Percentiles rank a stretch among this genome's conserved stretches.
Evolutionary conservation across 2,113 vertebrate genomes (phyloP).

Genomic region (Eublepharis macularius): DNA sequence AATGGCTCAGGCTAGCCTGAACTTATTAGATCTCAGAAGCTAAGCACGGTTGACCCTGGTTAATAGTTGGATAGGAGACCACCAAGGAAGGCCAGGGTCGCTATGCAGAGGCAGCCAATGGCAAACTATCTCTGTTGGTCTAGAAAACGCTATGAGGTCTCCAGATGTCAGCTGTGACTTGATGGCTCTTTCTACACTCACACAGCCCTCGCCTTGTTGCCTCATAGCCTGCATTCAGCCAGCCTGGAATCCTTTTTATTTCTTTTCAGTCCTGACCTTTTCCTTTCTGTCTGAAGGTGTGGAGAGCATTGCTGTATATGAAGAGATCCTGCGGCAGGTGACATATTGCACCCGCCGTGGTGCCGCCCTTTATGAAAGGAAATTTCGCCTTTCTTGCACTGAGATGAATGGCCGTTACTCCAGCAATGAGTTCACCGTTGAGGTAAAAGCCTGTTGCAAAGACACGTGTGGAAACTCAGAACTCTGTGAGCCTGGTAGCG

Average conservation of each 20-base stretch:
- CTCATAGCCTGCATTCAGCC: no score
- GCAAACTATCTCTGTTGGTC: no score
- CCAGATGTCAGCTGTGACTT: no score
- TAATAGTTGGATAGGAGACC: no score
- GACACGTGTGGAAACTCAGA: not conserved
- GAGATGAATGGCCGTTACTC: constrained; percentile 99
- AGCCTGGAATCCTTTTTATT: not conserved
- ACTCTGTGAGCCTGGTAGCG: not conserved
- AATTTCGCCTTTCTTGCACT: constrained; percentile 94
- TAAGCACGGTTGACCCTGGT: no score
- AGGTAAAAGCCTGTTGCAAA: constrained; percentile 75
- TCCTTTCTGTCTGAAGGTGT: constrained; percentile 75
- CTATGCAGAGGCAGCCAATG: no score
- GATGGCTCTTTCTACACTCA: no score
- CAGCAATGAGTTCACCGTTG: constrained; percentile 94
- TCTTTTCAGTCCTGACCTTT: not conserved
- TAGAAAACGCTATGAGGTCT: no score
- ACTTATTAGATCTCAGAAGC: no score
- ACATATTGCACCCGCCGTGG: constrained; percentile 86
- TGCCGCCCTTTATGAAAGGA: constrained; percentile 90
- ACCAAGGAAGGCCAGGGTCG: no score
- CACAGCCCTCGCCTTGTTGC: no score
- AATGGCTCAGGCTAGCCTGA: no score
- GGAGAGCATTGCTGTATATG: constrained; percentile 94
- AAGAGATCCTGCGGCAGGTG: constrained; percentile 90